Evolutionary conservation across 92 coral and sea anemone genomes (phyloP).

Genomic region (Phenganax subtilis): DNA sequence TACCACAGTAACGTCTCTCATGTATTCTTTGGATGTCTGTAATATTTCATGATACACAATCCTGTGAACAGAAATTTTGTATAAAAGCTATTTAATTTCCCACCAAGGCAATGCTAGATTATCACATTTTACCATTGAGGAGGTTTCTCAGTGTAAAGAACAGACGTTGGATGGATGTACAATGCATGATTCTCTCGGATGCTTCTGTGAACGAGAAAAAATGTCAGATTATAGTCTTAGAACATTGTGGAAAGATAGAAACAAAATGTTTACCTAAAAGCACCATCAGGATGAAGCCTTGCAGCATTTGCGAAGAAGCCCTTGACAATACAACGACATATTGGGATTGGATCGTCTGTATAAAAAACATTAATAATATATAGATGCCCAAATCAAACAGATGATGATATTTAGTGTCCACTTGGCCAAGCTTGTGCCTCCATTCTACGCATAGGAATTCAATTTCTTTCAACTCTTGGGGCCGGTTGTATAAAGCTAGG

Average conservation of each 20-base stretch:
- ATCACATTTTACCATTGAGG: slow-evolving; percentile 71
- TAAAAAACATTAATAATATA: background rate
- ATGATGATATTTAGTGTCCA: background rate
- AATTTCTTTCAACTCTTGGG: no score
- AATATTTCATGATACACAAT: slow-evolving; percentile 90
- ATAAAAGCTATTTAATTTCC: background rate
- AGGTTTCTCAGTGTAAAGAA: slow-evolving; percentile 82
- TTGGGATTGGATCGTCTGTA: slow-evolving; percentile 64
- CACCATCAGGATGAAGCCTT: slow-evolving; percentile 78
- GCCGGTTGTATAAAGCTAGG: no score
- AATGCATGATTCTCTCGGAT: slow-evolving; percentile 85
- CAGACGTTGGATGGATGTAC: slow-evolving; percentile 83
- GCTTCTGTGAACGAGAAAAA: slow-evolving; percentile 51
- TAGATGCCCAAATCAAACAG: background rate
- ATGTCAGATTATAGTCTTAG: background rate
- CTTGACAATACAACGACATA: slow-evolving; percentile 81
- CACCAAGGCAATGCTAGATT: background rate
- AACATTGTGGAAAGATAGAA: no score
- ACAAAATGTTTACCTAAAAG: slow-evolving; percentile 50
- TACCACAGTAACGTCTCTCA: slow-evolving; percentile 89
- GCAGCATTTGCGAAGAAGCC: slow-evolving; percentile 98
- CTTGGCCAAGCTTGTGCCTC: background rate
- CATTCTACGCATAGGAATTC: background rate
- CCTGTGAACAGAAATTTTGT: slow-evolving; percentile 38
- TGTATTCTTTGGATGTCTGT: slow-evolving; percentile 92